phyloP scores from a whole-genome alignment of 2,888 invertebrate genomes.

The Dicroscelio sp. region DNA sequence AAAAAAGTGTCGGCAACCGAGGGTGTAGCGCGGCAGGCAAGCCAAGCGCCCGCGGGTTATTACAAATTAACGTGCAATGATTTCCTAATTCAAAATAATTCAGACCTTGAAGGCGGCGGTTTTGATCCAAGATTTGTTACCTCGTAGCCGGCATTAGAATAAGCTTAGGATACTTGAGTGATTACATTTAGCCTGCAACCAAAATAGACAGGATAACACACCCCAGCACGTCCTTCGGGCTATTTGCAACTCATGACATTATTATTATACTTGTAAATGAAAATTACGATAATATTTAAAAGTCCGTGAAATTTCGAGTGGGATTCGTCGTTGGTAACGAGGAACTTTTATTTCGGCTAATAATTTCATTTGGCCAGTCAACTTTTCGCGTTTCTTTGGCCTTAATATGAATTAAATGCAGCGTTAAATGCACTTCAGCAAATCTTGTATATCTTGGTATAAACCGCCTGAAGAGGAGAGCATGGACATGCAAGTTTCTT shows the following conservation, averaged over 20 bases:
- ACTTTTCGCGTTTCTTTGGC: constrained; percentile 31
- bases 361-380: constrained; percentile 2
- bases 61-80: neutral
- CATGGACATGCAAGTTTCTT: constrained; percentile 69
- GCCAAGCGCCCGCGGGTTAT: neutral
- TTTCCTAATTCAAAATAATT: neutral
- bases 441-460: constrained; percentile 58
- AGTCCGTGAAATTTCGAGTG: too few species aligned
- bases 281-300: constrained; percentile 46
- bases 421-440: constrained; percentile 50
- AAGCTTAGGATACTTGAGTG: constrained; percentile 54
- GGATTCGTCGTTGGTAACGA: too few species aligned
- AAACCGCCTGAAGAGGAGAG: constrained; percentile 67
- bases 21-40: neutral
- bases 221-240: constrained; percentile 52
- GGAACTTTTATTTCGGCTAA: neutral
- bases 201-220: constrained; percentile 60
- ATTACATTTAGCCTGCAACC: constrained; percentile 60
- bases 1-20: too few species aligned
- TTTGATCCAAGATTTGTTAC: constrained; percentile 25
- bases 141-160: constrained; percentile 38
- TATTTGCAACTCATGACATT: constrained; percentile 36
- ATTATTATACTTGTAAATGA: constrained; percentile 51
- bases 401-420: constrained; percentile 50
- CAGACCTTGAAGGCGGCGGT: neutral